Conservation (phyloP, 2,888 invertebrate genomes). For the Amaurobius ferox region DNA sequence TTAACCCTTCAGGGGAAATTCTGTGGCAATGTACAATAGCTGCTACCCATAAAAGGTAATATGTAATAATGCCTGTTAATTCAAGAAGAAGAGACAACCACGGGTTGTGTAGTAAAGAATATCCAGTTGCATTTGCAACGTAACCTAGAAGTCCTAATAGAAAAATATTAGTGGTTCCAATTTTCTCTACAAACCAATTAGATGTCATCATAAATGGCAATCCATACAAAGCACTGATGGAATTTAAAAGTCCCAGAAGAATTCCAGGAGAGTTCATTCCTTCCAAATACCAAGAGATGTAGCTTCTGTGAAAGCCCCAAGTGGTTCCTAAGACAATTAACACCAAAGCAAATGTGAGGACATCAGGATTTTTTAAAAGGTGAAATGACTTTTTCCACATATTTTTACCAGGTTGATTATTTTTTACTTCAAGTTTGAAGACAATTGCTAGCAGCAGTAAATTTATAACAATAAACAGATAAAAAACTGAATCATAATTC, state of each 20-base stretch:
- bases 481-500: slow-evolving; percentile 91
- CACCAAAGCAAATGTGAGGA: slow-evolving; percentile 88
- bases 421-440: slow-evolving; percentile 86
- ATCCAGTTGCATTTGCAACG: slow-evolving; percentile 86
- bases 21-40: slow-evolving; percentile 91
- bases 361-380: slow-evolving; percentile 87
- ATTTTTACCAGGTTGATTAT: slow-evolving; percentile 86
- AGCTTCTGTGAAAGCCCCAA: slow-evolving; percentile 93
- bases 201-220: slow-evolving; percentile 90
- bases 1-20: slow-evolving; percentile 87
- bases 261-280: slow-evolving; percentile 90
- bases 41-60: slow-evolving; percentile 93
- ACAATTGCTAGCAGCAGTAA: slow-evolving; percentile 84
- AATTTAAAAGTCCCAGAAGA: slow-evolving; percentile 88
- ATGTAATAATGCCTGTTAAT: slow-evolving; percentile 84
- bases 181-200: slow-evolving; percentile 87
- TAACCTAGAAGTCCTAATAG: slow-evolving; percentile 90
- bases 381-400: slow-evolving; percentile 85
- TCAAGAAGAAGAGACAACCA: slow-evolving; percentile 94
- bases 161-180: slow-evolving; percentile 90
- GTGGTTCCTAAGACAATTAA: slow-evolving; percentile 89
- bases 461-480: slow-evolving; percentile 86
- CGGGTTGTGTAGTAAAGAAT: slow-evolving; percentile 89
- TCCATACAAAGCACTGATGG: slow-evolving; percentile 89
- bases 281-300: slow-evolving; percentile 87